Evolutionary conservation across 2,113 vertebrate species (phyloP).

Genomic region (Hoplias malabaricus): DNA sequence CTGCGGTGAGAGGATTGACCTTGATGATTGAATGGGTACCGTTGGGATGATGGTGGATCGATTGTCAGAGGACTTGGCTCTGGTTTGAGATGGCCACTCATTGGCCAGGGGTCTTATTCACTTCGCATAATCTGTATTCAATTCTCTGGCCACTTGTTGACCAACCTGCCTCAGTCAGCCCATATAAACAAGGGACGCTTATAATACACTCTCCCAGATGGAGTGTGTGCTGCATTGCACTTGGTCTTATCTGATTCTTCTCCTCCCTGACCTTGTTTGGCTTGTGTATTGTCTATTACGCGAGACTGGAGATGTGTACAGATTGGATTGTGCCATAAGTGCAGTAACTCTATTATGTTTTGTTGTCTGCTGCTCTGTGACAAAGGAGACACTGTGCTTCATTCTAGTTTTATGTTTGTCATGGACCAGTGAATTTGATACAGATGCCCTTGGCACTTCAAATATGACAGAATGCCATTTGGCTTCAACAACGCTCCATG

Average conservation of each 20-base stretch:
- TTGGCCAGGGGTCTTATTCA: background rate
- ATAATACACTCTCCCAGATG: background rate
- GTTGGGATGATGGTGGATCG: background rate
- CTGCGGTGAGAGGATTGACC: too few species aligned
- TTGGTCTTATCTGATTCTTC: background rate
- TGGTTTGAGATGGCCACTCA: background rate
- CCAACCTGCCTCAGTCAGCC: too few species aligned
- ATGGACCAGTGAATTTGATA: background rate
- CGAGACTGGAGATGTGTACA: too few species aligned
- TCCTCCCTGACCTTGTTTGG: background rate
- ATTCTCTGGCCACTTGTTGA: too few species aligned
- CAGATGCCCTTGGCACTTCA: background rate
- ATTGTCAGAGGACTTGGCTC: background rate
- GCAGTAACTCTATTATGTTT: too few species aligned
- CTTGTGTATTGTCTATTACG: background rate
- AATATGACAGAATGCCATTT: too few species aligned
- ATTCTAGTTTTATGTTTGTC: background rate
- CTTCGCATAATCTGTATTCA: background rate
- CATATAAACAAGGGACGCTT: background rate
- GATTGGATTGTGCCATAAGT: background rate
- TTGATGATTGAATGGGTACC: too few species aligned
- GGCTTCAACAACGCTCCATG: too few species aligned
- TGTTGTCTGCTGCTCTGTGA: background rate
- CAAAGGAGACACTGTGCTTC: background rate
- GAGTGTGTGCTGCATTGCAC: background rate